phyloP scores from a whole-genome alignment of 2,888 invertebrate genomes.

The Ptychoptera albimana region DNA sequence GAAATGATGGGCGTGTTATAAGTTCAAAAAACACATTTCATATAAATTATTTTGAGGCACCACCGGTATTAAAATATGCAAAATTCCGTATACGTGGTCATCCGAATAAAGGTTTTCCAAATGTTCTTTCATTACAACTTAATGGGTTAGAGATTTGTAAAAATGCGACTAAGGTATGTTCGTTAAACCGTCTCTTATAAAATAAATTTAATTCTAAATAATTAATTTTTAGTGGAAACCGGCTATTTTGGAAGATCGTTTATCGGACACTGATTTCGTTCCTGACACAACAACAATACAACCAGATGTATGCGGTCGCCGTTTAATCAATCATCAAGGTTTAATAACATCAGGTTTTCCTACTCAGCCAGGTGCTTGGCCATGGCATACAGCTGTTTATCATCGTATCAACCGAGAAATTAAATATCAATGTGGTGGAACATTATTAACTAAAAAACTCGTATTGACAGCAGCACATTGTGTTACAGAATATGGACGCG shows the following conservation, averaged over 20 bases:
- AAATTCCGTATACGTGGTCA: slow-evolving; percentile 7
- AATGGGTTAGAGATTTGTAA: slow-evolving; percentile 9
- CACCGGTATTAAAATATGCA: neutral
- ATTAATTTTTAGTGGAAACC: too few species aligned
- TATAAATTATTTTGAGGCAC: neutral
- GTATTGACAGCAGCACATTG: neutral
- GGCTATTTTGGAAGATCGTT: too few species aligned
- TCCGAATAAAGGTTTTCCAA: slow-evolving; percentile 8
- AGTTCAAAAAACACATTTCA: neutral
- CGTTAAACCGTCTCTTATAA: too few species aligned
- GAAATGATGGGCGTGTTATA: too few species aligned
- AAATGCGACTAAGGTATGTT: slow-evolving; percentile 1
- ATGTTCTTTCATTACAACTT: slow-evolving; percentile 4
- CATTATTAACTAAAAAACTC: neutral
- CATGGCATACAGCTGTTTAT: neutral
- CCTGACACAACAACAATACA: neutral
- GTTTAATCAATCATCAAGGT: slow-evolving; percentile 9
- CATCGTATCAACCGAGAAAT: neutral
- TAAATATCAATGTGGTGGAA: neutral
- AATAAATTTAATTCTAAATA: too few species aligned
- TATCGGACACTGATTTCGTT: too few species aligned
- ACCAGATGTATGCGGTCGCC: slow-evolving; percentile 5
- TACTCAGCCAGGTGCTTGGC: slow-evolving; percentile 17
- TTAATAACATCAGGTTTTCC: slow-evolving; percentile 24
- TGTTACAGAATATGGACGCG: slow-evolving; percentile 12